Base-by-base conservation (phyloP, 64 coral and sea anemone species). In the Stichodactyla mertensii region DNA sequence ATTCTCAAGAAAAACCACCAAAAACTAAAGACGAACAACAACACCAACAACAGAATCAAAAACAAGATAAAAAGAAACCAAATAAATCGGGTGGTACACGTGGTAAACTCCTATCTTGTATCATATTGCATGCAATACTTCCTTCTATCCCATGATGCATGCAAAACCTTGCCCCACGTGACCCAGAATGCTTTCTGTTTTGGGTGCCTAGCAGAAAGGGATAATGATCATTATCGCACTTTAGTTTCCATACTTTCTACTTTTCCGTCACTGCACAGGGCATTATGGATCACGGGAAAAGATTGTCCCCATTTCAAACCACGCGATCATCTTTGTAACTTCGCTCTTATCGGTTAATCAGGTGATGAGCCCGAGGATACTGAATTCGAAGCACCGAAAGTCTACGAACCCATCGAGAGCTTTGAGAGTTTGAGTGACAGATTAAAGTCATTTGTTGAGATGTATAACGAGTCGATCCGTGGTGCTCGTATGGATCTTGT, bases 401-500 rank as follows among this genome's bases (percentile, higher is more conserved):
- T 98, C 5, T 98, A 98, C 62, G 96, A 98, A 87, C 93, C 55
- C 31, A 80, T 94, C 1, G 54, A 36, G 61, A 83, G 84, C 24
- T 86, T 98, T 18, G 92, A 98, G 7, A 67, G 52, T 69, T 87
- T 98, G 15, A 95, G 83, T 19, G 96, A 98, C n/a, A 78, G 96
- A 28, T 81, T 98, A 10, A 86, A 31, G 10, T 86, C 74, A 6
- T 98, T 95, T 59, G 87, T 92, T 59, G 80, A 84, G 6, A 92
- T 89, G 23, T 98, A 98, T 52, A 98, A 98, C 61, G 96, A 98
- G 67, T 61, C 93, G 12, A 87, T 98, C 11, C 93, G 96, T 18
- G 96, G 96, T 12, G 96, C 92, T 1, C 71, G 91, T 10, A 95
- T 98, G 93, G 96, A 98, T 82, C 93, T 98, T 15, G 96, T 98